Evolutionary conservation across 2,888 invertebrate genomes (phyloP).

Genomic region (Unio pictorum): DNA sequence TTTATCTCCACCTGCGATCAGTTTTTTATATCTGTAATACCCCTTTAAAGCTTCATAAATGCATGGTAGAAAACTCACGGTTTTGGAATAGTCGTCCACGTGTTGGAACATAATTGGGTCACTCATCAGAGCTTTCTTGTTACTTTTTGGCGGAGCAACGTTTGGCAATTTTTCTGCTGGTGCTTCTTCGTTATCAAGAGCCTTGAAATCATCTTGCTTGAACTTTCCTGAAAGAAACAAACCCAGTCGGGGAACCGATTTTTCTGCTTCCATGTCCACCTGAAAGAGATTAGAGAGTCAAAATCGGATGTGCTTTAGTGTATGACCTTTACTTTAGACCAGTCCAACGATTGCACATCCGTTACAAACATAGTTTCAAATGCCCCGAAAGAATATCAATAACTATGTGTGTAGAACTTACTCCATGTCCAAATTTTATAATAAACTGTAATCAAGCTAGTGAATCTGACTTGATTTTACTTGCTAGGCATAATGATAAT

Average conservation of each 20-base stretch:
- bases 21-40: not conserved
- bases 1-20: no score
- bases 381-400: no score
- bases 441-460: no score
- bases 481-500: no score
- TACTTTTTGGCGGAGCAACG: conserved; percentile 19
- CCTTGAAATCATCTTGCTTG: conserved; percentile 20
- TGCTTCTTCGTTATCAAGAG: conserved; percentile 10
- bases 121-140: conserved; percentile 24
- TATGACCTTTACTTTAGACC: no score
- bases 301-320: no score
- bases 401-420: no score
- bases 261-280: conserved; percentile 22
- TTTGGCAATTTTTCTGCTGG: conserved; percentile 12
- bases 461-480: no score
- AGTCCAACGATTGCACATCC: no score
- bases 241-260: conserved; percentile 21
- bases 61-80: conserved; percentile 15
- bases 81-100: conserved; percentile 32
- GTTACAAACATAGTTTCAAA: no score
- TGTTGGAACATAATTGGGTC: conserved; percentile 24
- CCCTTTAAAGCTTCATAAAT: not conserved
- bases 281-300: conserved; percentile 2
- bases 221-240: conserved; percentile 26
- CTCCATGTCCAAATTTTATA: no score